These are phyloP conservation scores for Philonicus albiceps DNA, from an alignment of 2,888 invertebrate genomes.

Conservation along the genomic window DNA sequence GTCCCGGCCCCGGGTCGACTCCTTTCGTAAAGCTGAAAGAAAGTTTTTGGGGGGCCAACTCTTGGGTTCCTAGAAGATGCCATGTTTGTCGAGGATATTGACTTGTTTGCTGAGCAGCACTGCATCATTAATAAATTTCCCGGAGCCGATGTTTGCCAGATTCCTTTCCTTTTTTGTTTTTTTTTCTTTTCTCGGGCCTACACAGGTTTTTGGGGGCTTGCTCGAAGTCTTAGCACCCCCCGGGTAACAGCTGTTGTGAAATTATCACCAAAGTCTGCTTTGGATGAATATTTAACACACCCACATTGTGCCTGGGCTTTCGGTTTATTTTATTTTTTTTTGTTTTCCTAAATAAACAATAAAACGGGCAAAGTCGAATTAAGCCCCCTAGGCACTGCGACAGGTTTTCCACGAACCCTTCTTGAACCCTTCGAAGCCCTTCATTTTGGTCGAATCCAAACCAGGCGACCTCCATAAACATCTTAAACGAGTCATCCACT, in stretches of 20 bases:
- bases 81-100: background rate
- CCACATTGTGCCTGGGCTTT: background rate
- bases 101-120: background rate
- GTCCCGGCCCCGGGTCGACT: background rate
- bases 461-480: background rate
- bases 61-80: background rate
- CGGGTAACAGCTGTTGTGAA: background rate
- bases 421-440: background rate
- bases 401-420: background rate
- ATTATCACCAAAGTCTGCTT: background rate
- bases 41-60: background rate
- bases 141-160: background rate
- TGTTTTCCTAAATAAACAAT: background rate
- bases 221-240: background rate
- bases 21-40: background rate
- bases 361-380: background rate
- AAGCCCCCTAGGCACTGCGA: background rate
- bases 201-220: background rate
- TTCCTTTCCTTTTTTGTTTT: too few species aligned
- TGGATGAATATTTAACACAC: background rate
- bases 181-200: background rate
- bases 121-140: background rate
- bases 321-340: background rate
- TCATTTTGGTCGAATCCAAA: background rate
- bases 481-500: background rate